Evolutionary conservation across 2,888 invertebrate species (phyloP).

Genomic region (Trimorus sp.): DNA sequence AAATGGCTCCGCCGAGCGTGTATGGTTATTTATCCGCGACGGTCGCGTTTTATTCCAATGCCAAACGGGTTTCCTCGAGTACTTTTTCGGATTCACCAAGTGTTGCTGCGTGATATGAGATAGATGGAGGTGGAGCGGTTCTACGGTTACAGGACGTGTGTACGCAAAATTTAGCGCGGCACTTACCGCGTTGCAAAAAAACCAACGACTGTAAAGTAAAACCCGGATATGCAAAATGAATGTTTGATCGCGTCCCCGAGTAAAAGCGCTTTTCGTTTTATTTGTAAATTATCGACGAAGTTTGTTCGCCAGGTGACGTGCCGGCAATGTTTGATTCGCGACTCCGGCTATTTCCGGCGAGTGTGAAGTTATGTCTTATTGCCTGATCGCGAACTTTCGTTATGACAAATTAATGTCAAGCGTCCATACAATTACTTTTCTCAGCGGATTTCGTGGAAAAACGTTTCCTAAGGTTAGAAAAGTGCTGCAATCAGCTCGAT

Average conservation of each 20-base stretch:
- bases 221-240: slow-evolving; percentile 21
- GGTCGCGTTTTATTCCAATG: too few species aligned
- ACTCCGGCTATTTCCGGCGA: slow-evolving; percentile 22
- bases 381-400: slow-evolving; percentile 23
- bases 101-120: not conserved
- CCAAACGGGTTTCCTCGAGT: too few species aligned
- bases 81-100: not conserved
- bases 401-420: slow-evolving; percentile 32
- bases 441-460: slow-evolving; percentile 4
- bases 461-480: too few species aligned
- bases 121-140: too few species aligned
- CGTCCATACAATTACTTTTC: slow-evolving; percentile 18
- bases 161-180: not conserved
- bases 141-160: not conserved
- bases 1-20: too few species aligned
- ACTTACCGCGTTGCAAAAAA: slow-evolving; percentile 12
- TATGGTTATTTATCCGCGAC: too few species aligned
- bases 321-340: slow-evolving; percentile 15
- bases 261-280: slow-evolving; percentile 11
- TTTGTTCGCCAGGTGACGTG: slow-evolving; percentile 14
- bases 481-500: too few species aligned
- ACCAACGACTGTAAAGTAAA: slow-evolving; percentile 25
- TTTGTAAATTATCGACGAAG: slow-evolving; percentile 12
- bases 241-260: slow-evolving; percentile 3
- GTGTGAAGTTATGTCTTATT: slow-evolving; percentile 32